These are phyloP conservation scores for Lordiphosa andalusiaca DNA, from an alignment of 2,888 invertebrate genomes.

Conservation along the genomic window DNA sequence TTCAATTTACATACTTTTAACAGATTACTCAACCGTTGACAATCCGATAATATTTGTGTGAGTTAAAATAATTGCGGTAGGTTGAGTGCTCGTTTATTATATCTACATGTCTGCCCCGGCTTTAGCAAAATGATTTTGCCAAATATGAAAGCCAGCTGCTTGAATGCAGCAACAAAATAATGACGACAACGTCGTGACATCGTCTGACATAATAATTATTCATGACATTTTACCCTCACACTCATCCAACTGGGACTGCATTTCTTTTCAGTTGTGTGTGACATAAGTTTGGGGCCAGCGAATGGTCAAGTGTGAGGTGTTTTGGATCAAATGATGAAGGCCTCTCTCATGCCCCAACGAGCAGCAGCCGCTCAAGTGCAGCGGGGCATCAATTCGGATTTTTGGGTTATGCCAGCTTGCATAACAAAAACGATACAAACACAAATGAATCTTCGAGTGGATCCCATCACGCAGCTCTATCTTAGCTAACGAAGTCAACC, in stretches of 20 bases:
- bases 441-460: slow-evolving; percentile 1
- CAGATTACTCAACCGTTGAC: slow-evolving; percentile 50
- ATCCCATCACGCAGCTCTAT: slow-evolving; percentile 26
- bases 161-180: slow-evolving; percentile 1
- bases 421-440: slow-evolving; percentile 33
- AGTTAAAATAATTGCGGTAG: slow-evolving; percentile 56
- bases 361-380: slow-evolving; percentile 45
- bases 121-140: slow-evolving; percentile 34
- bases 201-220: slow-evolving; percentile 72
- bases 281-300: slow-evolving; percentile 49
- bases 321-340: slow-evolving; percentile 1
- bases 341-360: slow-evolving; percentile 28
- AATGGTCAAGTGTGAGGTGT: slow-evolving; percentile 23
- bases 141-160: slow-evolving; percentile 42
- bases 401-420: slow-evolving; percentile 50
- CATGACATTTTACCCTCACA: slow-evolving; percentile 51
- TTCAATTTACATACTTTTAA: slow-evolving; percentile 32
- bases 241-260: slow-evolving; percentile 40
- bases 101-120: slow-evolving; percentile 31
- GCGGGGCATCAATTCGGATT: slow-evolving; percentile 50
- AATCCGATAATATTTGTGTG: slow-evolving; percentile 22
- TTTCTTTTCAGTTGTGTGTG: slow-evolving; percentile 40
- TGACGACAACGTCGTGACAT: slow-evolving; percentile 25
- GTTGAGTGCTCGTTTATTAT: slow-evolving; percentile 44
- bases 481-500: slow-evolving; percentile 49